A percentile compares a stretch with the other conserved stretches of the same genome.
Evolutionary conservation across 2,888 invertebrate genomes (phyloP).

Genomic region (Aphidoletes aphidimyza): DNA sequence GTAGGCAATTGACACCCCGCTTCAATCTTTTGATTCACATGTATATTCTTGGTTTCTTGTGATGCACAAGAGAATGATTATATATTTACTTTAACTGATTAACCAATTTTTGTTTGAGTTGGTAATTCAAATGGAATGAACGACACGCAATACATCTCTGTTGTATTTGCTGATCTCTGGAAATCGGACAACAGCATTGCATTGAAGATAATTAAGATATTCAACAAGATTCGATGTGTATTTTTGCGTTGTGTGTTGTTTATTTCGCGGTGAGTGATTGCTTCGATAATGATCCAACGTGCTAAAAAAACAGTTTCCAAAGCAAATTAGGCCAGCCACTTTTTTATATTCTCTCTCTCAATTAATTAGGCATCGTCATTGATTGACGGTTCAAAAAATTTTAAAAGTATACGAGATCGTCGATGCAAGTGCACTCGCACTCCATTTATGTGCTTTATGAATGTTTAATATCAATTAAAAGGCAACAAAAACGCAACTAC

Average conservation of each 20-base stretch:
- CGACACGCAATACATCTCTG: background rate
- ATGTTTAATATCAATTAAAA: slow-evolving; percentile 51
- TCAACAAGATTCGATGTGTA: background rate
- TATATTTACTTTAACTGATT: background rate
- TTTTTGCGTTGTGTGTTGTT: background rate
- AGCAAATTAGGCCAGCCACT: slow-evolving; percentile 31
- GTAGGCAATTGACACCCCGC: background rate
- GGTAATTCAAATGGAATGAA: background rate
- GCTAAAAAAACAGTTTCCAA: background rate
- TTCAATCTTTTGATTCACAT: background rate
- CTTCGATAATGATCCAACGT: background rate
- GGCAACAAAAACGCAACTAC: background rate
- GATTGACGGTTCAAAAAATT: slow-evolving; percentile 28
- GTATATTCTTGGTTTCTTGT: background rate
- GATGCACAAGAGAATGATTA: background rate
- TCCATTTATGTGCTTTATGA: slow-evolving; percentile 48
- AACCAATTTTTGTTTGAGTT: background rate
- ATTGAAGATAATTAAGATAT: background rate
- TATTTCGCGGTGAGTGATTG: too few species aligned
- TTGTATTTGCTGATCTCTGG: background rate
- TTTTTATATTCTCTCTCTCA: background rate
- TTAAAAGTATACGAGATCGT: background rate
- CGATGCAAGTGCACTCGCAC: background rate
- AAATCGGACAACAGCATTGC: background rate
- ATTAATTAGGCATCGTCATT: slow-evolving; percentile 52